A percentile compares a stretch with the other conserved stretches of the same genome.
phyloP scores from a whole-genome alignment of 2,113 vertebrate species.

The Romanogobio albipinnatus region DNA sequence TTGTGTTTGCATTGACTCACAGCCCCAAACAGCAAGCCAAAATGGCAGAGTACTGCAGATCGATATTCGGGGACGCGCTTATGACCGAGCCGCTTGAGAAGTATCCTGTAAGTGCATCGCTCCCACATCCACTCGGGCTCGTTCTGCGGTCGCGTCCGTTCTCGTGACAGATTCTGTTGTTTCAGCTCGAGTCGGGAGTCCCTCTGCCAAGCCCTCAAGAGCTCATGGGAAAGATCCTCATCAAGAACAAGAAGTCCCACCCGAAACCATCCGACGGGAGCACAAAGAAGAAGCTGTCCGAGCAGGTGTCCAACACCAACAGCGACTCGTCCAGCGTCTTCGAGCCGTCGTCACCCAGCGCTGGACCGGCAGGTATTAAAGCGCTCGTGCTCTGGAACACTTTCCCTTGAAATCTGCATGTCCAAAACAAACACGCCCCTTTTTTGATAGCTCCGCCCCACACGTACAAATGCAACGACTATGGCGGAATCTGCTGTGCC shows the following conservation, averaged over 20 bases:
- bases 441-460: too few relatives aligned
- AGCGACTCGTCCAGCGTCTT: constrained; percentile 84
- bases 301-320: constrained; percentile 91
- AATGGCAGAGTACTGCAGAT: constrained; percentile 97
- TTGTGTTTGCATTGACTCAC: constrained; percentile 37
- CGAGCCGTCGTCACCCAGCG: constrained; percentile 90
- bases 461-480: too few relatives aligned
- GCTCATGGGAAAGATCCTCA: constrained; percentile 95
- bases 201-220: constrained; percentile 95
- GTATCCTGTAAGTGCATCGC: constrained; percentile 82
- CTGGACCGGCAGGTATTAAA: constrained; percentile 79
- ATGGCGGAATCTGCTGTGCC: too few relatives aligned
- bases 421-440: too few relatives aligned
- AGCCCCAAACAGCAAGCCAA: constrained; percentile 98
- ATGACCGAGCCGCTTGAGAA: constrained; percentile 95
- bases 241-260: constrained; percentile 98
- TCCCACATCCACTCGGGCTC: not conserved
- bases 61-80: constrained; percentile 94
- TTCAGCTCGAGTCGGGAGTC: constrained; percentile 88
- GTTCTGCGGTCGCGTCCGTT: not conserved
- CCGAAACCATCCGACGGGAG: constrained; percentile 88
- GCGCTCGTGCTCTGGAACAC: not conserved
- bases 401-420: not conserved
- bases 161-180: not conserved
- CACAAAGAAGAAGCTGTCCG: constrained; percentile 87